Evolutionary conservation across 2,888 invertebrate genomes (phyloP).

Genomic region (Serrognathus titanus): DNA sequence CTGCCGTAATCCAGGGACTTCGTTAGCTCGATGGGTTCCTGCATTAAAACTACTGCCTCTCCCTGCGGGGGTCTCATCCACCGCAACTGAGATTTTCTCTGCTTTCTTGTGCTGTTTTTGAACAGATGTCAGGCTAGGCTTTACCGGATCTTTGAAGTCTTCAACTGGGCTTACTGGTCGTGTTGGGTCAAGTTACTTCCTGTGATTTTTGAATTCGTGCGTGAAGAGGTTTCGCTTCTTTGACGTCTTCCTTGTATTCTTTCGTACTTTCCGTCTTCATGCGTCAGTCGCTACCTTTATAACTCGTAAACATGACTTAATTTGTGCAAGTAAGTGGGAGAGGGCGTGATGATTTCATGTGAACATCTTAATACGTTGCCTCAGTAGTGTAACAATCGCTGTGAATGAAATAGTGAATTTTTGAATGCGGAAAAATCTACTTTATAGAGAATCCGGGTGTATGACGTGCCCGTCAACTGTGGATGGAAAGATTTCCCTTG

Average conservation of each 20-base stretch:
- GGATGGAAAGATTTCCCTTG: no score
- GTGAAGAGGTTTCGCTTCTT: slow-evolving; percentile 8
- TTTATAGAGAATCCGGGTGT: no score
- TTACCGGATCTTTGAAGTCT: slow-evolving; percentile 14
- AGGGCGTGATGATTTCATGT: no score
- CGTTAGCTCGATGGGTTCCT: slow-evolving; percentile 72
- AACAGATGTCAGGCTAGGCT: slow-evolving; percentile 8
- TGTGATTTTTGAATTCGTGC: slow-evolving; percentile 21
- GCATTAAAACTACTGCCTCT: slow-evolving; percentile 70
- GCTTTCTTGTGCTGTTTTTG: slow-evolving; percentile 44
- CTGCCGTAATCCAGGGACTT: slow-evolving; percentile 56
- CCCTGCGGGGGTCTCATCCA: slow-evolving; percentile 75
- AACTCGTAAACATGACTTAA: no score
- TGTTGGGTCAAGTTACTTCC: slow-evolving; percentile 41
- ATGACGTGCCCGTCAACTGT: no score
- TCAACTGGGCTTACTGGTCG: slow-evolving; percentile 43
- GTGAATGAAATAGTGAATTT: no score
- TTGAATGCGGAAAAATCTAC: no score
- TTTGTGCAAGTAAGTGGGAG: no score
- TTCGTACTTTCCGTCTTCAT: slow-evolving; percentile 2
- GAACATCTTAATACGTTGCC: no score
- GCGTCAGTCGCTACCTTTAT: no score
- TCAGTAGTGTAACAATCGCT: no score
- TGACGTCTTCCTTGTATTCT: not conserved
- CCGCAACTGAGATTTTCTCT: slow-evolving; percentile 70